Percentiles rank a stretch among this genome's conserved stretches.
Evolutionary conservation across 2,113 vertebrate species (phyloP).

Genomic region (Actinemys pallida): DNA sequence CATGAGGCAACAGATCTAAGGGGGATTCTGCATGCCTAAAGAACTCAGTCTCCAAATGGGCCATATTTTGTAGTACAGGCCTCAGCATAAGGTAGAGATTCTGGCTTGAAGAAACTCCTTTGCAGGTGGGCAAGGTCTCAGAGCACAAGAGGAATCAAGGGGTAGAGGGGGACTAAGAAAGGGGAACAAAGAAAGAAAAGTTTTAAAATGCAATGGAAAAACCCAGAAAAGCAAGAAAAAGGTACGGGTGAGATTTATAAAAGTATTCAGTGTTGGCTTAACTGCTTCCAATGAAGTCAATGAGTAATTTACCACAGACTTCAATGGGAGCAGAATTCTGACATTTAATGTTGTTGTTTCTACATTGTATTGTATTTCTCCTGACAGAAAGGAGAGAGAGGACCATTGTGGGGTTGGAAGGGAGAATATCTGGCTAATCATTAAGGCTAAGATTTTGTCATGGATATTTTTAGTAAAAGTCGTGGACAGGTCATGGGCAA

Average conservation of each 20-base stretch:
- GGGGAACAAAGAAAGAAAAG: neutral
- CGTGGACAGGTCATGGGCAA: too few relatives aligned
- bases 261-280: neutral
- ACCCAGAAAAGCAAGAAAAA: neutral
- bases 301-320: neutral
- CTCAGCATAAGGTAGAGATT: neutral
- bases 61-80: neutral
- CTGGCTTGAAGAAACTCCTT: neutral
- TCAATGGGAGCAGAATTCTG: neutral
- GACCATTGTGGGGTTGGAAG: neutral
- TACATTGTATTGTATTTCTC: neutral
- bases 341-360: neutral
- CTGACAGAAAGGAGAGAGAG: neutral
- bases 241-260: neutral
- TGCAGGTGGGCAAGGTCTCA: too few relatives aligned
- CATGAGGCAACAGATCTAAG: neutral
- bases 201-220: neutral
- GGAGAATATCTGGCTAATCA: neutral
- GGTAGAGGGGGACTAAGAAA: neutral
- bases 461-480: too few relatives aligned
- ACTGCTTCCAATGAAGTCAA: neutral
- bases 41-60: neutral
- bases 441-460: too few relatives aligned
- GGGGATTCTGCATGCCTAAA: neutral
- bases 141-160: neutral